phyloP scores from a whole-genome alignment of 2,113 vertebrate genomes.

The Microcebus tavaratra region DNA sequence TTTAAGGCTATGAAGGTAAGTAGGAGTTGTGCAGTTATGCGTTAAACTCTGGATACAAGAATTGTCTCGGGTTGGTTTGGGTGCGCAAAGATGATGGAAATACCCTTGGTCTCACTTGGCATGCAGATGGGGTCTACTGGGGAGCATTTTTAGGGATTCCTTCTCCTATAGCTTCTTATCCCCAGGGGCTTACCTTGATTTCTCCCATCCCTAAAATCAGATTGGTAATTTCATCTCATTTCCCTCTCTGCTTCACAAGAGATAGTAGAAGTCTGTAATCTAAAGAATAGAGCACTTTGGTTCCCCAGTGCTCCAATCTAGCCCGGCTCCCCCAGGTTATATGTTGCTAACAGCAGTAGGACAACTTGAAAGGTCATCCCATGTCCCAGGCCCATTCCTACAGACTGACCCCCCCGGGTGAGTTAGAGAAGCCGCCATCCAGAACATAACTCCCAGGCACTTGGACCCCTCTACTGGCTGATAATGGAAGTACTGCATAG shows the following conservation, averaged over 20 bases:
- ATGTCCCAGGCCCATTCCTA: rapidly evolving
- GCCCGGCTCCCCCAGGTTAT: background rate
- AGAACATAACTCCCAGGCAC: background rate
- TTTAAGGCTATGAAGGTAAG: background rate
- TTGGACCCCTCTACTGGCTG: slow-evolving; percentile 2
- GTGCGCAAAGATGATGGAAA: background rate
- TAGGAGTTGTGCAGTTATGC: background rate
- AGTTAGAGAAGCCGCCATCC: background rate
- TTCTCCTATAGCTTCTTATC: background rate
- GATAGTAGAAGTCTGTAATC: background rate
- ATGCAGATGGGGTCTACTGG: background rate
- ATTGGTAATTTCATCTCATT: background rate
- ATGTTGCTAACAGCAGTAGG: background rate
- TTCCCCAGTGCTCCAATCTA: background rate
- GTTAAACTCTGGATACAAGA: background rate
- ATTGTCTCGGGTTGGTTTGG: background rate
- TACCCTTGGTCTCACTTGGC: background rate
- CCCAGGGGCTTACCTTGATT: background rate
- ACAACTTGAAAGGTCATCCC: background rate
- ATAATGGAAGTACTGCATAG: background rate
- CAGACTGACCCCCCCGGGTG: background rate
- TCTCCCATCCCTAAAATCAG: background rate
- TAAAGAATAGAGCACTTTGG: background rate
- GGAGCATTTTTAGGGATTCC: background rate
- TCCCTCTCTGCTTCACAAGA: background rate